Percentiles rank a stretch among this genome's conserved stretches.
Conservation (phyloP, 1,140 invertebrate genomes). For the Drosophila navojoa region DNA sequence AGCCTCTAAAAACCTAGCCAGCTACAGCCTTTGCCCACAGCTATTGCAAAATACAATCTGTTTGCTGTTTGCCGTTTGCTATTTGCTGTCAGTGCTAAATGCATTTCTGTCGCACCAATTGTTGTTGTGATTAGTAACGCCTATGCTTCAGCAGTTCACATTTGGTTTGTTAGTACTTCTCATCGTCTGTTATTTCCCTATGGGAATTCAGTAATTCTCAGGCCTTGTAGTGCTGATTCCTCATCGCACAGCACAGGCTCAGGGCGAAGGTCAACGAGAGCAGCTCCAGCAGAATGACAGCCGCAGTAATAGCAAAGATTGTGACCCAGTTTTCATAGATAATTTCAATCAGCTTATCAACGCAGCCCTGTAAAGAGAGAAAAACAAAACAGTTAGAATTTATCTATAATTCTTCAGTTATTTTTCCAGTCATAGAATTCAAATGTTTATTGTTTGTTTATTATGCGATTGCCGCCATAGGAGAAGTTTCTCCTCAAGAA, state of each 20-base stretch:
- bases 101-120: conserved; percentile 42
- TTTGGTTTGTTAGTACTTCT: conserved; percentile 83
- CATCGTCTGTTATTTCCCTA: conserved; percentile 82
- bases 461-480: conserved; percentile 25
- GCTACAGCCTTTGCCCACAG: conserved; percentile 3
- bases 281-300: conserved; percentile 88
- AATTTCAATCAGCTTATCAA: conserved; percentile 87
- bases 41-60: too few species aligned
- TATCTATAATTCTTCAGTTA: too few species aligned
- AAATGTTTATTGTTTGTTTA: conserved; percentile 46
- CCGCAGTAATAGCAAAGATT: conserved; percentile 87
- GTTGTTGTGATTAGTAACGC: conserved; percentile 56
- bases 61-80: background rate
- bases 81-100: conserved; percentile 45
- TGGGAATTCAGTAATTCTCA: conserved; percentile 85
- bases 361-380: conserved; percentile 88
- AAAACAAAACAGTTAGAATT: conserved; percentile 14
- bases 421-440: conserved; percentile 19
- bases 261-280: conserved; percentile 91
- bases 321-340: conserved; percentile 87
- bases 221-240: conserved; percentile 89
- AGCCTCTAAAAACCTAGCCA: conserved; percentile 32
- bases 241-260: conserved; percentile 91
- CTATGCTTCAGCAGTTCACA: conserved; percentile 59
- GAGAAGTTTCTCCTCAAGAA: conserved; percentile 7